Evolutionary conservation across 1,140 invertebrate species (phyloP), one percentile per base, ranked within the genome.

Genomic region (Heliconius nattereri): DNA sequence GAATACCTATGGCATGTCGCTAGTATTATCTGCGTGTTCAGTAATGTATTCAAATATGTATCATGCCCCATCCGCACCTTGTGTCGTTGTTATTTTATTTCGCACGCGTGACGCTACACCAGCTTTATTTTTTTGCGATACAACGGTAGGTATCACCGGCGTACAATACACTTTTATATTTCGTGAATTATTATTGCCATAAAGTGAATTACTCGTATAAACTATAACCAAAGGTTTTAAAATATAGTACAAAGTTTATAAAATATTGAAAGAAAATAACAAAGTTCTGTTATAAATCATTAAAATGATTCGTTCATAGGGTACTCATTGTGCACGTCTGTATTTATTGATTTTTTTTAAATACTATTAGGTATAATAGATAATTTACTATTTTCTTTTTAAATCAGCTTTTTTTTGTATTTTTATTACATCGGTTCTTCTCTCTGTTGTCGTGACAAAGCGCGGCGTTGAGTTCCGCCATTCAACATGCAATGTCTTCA

Each of bases 41-140:
- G 92, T 94, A 94, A 94, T 94, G 87, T 94, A 94, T 94, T 94
- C 92, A 94, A 94, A 94, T 93, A 93, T 92, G 92, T 94, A 93
- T 92, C 90, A 91, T 89, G 87, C 89, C 85, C 89, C 90, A 91
- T 90, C 89, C 91, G 89, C 91, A 90, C 86, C 89, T 85, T 89
- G 87, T 90, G 86, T 81, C 89, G 85, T 91, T 93, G 89, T 92
- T 94, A 93, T 92, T 93, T 94, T 94, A 92, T 92, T 92, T 91
- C 88, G 81, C 81, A 89, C 87, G 87, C 91, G 91, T 93, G 92
- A 92, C 86, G 85, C 79, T 85, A 86, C 84, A 86, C 84, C 79
- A 85, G 84, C 85, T 90, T 91, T 88, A 92, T 92, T 90, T 90
- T 92, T 92, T 85, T 81, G 75, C 83, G 79, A 80, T 76, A 74